Evolutionary conservation across 2,113 vertebrate genomes (phyloP), one percentile per base, ranked within the genome.

Genomic region (Pandion haliaetus): DNA sequence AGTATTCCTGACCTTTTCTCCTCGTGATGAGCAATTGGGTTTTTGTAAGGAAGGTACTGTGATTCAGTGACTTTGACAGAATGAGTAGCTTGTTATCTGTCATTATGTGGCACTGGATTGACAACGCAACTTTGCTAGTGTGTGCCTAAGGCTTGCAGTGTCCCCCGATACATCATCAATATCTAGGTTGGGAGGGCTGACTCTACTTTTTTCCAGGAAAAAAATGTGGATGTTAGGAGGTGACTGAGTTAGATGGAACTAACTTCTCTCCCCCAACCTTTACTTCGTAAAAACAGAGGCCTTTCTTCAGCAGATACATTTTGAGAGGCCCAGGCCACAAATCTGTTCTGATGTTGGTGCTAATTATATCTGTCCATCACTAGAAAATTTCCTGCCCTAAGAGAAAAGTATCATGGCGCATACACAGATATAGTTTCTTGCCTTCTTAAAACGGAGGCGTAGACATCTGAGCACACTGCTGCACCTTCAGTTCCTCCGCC

Each of bases 71-170:
- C 44, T 83, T 91, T 38, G 32, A 90, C 6, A 34, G 65, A 81
- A 65, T 17, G 19, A 61, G 55, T 14, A 65, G 32, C 20, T 85
- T 72, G 59, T 66, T 72, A 36, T 38, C 70, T 65, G 19, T 69
- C 9, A 8, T 69, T 63, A 36, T 17, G 29, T n/a, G 44, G 34
- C 49, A n/a, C 32, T 83, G 0, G 0, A 0, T 0, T 77, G 32
- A 77, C 38, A 91, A 45, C 3, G 42, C 23, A n/a, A 32, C 52
- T 55, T 80, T 31, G 28, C 13, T 63, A 12, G 12, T 31, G 9
- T 77, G n/a, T 42, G 14, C 38, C 52, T 63, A 58, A 67, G 62
- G 25, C 42, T 49, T 76, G 24, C 17, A 32, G 54, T 50, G 19
- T 59, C 58, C 58, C 76, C 32, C 29, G 52, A 29, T 29, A 10